phyloP scores from a whole-genome alignment of 2,113 vertebrate genomes.

The Phrynosoma platyrhinos region DNA sequence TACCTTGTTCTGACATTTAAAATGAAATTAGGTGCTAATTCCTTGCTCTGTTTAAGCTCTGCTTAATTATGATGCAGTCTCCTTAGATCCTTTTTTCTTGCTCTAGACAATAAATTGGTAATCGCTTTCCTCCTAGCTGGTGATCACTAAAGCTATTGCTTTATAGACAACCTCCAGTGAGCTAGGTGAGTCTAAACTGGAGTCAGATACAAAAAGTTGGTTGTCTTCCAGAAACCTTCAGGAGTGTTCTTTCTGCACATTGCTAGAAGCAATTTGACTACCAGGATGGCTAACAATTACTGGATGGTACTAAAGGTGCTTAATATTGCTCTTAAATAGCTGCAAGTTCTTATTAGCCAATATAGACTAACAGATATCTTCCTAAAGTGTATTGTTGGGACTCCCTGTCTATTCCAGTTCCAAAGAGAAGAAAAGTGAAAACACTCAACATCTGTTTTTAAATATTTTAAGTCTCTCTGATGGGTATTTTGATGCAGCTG shows the following conservation, averaged over 20 bases:
- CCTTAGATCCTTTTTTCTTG: conserved; percentile 14
- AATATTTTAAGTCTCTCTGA: conserved; percentile 15
- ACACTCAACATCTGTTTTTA: conserved; percentile 27
- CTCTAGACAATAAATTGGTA: conserved; percentile 17
- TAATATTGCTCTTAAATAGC: not conserved
- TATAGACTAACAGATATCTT: not conserved
- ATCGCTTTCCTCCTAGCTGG: not conserved
- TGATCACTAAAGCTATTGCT: conserved; percentile 1
- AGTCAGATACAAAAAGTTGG: not conserved
- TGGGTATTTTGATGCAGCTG: not conserved
- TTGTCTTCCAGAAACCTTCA: too few relatives aligned
- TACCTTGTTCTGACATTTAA: not conserved
- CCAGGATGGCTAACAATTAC: conserved; percentile 16
- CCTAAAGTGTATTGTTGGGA: not conserved
- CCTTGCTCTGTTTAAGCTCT: conserved; percentile 14
- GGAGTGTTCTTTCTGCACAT: not conserved
- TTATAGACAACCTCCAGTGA: not conserved
- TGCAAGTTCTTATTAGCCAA: not conserved
- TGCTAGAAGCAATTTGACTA: not conserved
- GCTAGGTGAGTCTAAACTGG: not conserved
- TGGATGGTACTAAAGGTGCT: conserved; percentile 9
- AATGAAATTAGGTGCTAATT: not conserved
- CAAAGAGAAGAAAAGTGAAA: not conserved
- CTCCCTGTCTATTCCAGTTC: not conserved
- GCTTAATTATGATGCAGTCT: conserved; percentile 16